phyloP scores from a whole-genome alignment of 2,113 vertebrate genomes.

The Vanacampus margaritifer region DNA sequence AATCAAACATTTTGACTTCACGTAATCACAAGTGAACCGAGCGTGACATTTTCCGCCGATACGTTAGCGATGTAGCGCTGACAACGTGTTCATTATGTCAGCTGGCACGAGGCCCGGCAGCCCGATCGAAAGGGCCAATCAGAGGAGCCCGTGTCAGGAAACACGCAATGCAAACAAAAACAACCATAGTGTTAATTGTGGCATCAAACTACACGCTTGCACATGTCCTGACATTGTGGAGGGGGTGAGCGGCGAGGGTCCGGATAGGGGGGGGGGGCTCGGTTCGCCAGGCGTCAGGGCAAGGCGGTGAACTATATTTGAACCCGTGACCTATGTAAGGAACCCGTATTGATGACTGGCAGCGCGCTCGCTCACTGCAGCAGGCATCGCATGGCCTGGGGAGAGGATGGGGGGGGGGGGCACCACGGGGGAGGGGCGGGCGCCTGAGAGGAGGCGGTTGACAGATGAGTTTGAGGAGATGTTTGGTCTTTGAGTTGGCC shows the following conservation, averaged over 20 bases:
- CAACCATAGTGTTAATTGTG: not conserved
- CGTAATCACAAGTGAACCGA: not conserved
- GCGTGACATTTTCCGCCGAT: not conserved
- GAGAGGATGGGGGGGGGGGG: not conserved
- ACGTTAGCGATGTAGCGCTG: not conserved
- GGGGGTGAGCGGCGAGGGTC: not conserved
- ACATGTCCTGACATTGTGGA: not conserved
- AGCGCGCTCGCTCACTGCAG: slow-evolving; percentile 48
- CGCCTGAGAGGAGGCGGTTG: slow-evolving; percentile 10
- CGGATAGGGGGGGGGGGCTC: not conserved
- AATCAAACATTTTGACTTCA: not conserved
- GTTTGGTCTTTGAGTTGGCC: not conserved
- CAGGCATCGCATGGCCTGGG: slow-evolving; percentile 49
- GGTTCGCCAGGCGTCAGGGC: slow-evolving; percentile 20
- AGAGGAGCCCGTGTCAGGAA: slow-evolving; percentile 14
- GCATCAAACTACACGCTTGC: not conserved
- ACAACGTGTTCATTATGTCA: slow-evolving; percentile 36
- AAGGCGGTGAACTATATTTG: slow-evolving; percentile 70
- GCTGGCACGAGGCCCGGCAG: slow-evolving; percentile 38
- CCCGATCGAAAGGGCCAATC: slow-evolving; percentile 36
- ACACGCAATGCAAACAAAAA: not conserved
- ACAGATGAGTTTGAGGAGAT: slow-evolving; percentile 18
- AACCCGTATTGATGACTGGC: slow-evolving; percentile 72
- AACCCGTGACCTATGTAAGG: slow-evolving; percentile 74
- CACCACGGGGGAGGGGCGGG: not conserved